Evolutionary conservation across 2,888 invertebrate genomes (phyloP).

Genomic region (Dione vanillae): DNA sequence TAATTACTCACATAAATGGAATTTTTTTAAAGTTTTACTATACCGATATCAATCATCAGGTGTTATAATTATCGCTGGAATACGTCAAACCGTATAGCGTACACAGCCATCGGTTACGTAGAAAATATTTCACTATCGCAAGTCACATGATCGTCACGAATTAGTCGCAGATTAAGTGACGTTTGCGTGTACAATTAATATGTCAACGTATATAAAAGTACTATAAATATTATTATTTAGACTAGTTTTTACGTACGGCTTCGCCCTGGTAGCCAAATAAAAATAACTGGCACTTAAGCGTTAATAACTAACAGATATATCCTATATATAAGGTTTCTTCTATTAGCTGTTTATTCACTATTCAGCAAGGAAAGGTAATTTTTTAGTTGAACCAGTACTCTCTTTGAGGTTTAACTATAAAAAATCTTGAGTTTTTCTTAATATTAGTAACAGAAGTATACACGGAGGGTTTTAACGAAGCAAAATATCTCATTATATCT

Average conservation of each 20-base stretch:
- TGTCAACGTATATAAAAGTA: neutral
- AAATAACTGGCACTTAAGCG: no score
- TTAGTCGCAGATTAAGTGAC: slow-evolving; percentile 11
- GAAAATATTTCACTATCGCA: slow-evolving; percentile 21
- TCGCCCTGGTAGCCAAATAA: no score
- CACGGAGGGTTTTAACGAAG: neutral
- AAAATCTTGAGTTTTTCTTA: no score
- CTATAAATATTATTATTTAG: no score
- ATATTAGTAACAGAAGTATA: neutral
- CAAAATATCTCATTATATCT: neutral
- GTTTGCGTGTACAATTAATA: slow-evolving; percentile 13
- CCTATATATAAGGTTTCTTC: no score
- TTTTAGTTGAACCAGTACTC: no score
- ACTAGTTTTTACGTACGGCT: no score
- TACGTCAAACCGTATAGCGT: slow-evolving; percentile 19
- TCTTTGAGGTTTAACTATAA: no score
- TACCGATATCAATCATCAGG: slow-evolving; percentile 4
- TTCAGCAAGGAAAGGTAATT: no score
- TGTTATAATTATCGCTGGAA: slow-evolving; percentile 13
- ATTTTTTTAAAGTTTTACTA: slow-evolving; percentile 4
- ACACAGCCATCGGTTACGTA: slow-evolving; percentile 17
- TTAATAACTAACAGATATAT: no score
- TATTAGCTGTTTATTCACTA: no score
- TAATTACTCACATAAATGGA: slow-evolving; percentile 9
- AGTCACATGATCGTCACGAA: slow-evolving; percentile 25